Conservation (phyloP, 1,140 invertebrate genomes). For the Nephila pilipes region DNA sequence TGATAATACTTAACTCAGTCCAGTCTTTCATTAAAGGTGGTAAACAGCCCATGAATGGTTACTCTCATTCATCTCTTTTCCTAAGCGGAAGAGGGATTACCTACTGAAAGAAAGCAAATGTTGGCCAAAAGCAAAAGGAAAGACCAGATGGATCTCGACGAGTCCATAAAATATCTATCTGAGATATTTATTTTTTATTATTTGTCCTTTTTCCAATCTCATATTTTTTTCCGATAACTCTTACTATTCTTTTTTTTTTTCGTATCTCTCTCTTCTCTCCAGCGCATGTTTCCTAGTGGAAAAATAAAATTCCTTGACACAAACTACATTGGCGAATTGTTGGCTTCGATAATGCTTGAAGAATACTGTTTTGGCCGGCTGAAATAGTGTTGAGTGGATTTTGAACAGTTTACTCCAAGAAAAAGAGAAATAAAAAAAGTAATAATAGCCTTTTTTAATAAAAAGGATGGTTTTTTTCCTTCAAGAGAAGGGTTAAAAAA, state of each 20-base stretch:
- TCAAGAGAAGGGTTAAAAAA: too few species aligned
- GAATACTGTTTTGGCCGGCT: not conserved
- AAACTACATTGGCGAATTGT: conserved; percentile 8
- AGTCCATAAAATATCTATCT: conserved; percentile 52
- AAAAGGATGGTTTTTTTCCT: too few species aligned
- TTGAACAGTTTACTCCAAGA: not conserved
- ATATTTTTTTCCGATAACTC: conserved; percentile 1
- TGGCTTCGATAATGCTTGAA: not conserved
- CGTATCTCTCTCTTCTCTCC: not conserved
- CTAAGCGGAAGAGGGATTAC: not conserved
- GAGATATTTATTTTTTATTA: not conserved
- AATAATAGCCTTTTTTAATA: too few species aligned
- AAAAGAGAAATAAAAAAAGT: not conserved
- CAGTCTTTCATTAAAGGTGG: conserved; percentile 47
- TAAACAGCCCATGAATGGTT: conserved; percentile 43
- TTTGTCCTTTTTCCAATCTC: not conserved
- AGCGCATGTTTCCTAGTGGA: not conserved
- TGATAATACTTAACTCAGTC: conserved; percentile 16
- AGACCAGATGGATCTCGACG: conserved; percentile 25
- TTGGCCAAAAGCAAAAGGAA: not conserved
- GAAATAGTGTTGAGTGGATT: conserved; percentile 17
- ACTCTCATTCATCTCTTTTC: not conserved
- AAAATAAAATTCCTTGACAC: conserved; percentile 28
- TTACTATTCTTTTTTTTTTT: not conserved
- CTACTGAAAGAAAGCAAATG: not conserved